phyloP scores from a whole-genome alignment of 2,797 vertebrate species.

The Sparidentex hasta region DNA sequence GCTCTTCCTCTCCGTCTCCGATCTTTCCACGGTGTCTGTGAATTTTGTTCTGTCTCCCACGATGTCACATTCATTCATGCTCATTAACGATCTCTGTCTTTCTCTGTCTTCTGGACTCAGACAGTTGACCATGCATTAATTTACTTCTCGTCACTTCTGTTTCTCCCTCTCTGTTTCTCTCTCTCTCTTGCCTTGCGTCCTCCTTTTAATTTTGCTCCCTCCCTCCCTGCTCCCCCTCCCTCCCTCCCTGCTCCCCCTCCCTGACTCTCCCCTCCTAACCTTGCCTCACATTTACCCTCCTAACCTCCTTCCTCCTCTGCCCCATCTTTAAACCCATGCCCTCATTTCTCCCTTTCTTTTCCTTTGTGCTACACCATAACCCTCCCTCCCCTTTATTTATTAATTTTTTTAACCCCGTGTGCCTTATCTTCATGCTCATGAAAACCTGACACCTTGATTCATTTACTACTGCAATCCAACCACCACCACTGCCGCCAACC shows the following conservation, averaged over 20 bases:
- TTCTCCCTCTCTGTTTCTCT: constrained; percentile 77
- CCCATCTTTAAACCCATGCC: constrained; percentile 33
- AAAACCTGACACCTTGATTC: constrained; percentile 71
- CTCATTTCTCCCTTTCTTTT: constrained; percentile 23
- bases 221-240: background rate
- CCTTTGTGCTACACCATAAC: constrained; percentile 39
- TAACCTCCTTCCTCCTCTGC: constrained; percentile 16
- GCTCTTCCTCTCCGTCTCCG: constrained; percentile 42
- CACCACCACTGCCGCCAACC: constrained; percentile 76
- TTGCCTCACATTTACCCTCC: constrained; percentile 37
- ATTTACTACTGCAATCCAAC: constrained; percentile 79
- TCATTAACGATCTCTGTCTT: constrained; percentile 75
- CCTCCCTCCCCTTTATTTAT: background rate
- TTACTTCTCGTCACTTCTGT: constrained; percentile 86
- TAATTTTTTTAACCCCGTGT: constrained; percentile 31
- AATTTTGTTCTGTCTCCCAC: constrained; percentile 53
- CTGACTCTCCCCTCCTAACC: constrained; percentile 30
- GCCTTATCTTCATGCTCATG: constrained; percentile 65
- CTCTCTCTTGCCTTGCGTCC: constrained; percentile 54
- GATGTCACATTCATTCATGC: constrained; percentile 60
- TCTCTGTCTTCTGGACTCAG: constrained; percentile 82
- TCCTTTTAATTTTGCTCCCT: constrained; percentile 40
- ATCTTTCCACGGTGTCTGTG: constrained; percentile 57
- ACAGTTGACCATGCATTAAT: constrained; percentile 86
- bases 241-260: background rate